phyloP scores from a whole-genome alignment of 2,113 vertebrate genomes.

The Callithrix jacchus region DNA sequence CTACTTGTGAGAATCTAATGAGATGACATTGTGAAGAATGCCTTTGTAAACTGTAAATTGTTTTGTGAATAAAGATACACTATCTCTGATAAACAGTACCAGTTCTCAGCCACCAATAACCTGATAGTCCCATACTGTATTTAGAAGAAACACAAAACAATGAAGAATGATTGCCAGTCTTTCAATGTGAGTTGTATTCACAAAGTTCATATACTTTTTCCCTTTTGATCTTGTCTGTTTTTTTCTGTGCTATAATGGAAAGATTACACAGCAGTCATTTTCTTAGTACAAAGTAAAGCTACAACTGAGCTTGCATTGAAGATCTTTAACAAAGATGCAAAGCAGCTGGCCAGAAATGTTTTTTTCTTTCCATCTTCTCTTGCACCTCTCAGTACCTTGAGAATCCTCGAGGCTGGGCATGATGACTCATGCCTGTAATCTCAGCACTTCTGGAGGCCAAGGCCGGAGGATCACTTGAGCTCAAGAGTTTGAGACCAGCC shows the following conservation, averaged over 20 bases:
- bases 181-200: not conserved
- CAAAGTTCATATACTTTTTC: not conserved
- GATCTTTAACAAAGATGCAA: not conserved
- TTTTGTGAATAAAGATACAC: conserved; percentile 25
- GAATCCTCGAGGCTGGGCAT: not conserved
- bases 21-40: conserved; percentile 8
- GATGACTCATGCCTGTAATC: not conserved
- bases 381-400: not conserved
- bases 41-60: conserved; percentile 20
- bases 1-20: not conserved
- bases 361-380: not conserved
- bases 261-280: not conserved
- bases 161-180: not conserved
- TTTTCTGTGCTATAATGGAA: not conserved
- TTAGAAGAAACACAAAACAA: conserved; percentile 35
- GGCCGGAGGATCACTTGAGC: no score
- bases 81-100: not conserved
- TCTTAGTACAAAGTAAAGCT: not conserved
- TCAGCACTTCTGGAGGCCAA: not conserved
- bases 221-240: not conserved
- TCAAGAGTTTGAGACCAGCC: no score
- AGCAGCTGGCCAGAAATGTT: not conserved
- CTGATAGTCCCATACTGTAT: not conserved
- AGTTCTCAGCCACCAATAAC: not conserved
- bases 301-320: not conserved